Evolutionary conservation across 2,888 invertebrate species (phyloP).

Genomic region (Himalopsyche kuldschensis): DNA sequence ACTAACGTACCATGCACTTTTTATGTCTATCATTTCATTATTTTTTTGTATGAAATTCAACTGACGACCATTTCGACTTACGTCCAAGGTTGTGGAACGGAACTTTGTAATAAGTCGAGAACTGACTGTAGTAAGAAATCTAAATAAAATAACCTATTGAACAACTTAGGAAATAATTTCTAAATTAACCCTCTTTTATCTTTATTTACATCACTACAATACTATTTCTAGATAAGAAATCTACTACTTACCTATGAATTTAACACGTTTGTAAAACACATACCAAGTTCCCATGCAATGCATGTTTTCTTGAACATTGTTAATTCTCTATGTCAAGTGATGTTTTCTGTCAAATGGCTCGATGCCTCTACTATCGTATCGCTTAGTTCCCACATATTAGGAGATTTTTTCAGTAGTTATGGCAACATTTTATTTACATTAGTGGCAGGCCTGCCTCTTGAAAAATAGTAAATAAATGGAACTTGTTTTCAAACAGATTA

Average conservation of each 20-base stretch:
- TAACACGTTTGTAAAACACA: neutral
- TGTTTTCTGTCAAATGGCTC: neutral
- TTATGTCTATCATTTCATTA: no score
- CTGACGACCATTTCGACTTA: no score
- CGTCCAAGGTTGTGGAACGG: no score
- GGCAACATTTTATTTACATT: neutral
- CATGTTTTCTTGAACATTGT: neutral
- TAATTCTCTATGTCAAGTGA: conserved; percentile 12
- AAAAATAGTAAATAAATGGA: neutral
- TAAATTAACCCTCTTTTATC: neutral
- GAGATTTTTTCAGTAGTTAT: neutral
- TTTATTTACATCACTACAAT: neutral
- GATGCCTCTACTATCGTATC: neutral
- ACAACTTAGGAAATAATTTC: neutral
- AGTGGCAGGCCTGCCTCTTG: conserved; percentile 2
- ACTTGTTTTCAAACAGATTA: neutral
- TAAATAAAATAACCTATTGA: no score
- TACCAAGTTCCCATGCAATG: neutral
- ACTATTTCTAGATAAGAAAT: neutral
- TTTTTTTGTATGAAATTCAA: no score
- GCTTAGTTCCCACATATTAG: conserved; percentile 9
- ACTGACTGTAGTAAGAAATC: no score
- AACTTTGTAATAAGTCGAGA: no score
- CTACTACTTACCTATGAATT: neutral
- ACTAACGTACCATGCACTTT: no score